These are phyloP conservation scores for Cheumatopsyche charites DNA, from an alignment of 1,140 invertebrate species.

Conservation along the genomic window DNA sequence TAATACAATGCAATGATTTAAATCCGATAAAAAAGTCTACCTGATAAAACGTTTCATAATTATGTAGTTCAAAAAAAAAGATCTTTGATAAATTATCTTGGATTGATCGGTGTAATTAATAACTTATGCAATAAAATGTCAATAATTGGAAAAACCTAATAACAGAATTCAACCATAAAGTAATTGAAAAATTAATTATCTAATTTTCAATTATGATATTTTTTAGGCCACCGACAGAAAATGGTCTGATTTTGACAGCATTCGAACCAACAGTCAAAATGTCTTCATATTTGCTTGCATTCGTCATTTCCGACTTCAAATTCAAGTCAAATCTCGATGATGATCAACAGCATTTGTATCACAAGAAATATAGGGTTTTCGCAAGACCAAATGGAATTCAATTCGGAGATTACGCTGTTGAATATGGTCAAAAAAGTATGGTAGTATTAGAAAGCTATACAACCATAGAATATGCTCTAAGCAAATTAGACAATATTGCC, in stretches of 20 bases:
- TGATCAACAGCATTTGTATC: conserved; percentile 51
- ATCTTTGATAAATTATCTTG: too few species aligned
- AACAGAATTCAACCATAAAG: too few species aligned
- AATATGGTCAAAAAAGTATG: conserved; percentile 61
- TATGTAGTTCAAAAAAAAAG: too few species aligned
- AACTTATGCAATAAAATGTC: too few species aligned
- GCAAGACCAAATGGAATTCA: conserved; percentile 1
- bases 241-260: not conserved
- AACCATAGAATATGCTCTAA: conserved; percentile 57
- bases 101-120: too few species aligned
- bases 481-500: conserved; percentile 72
- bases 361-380: conserved; percentile 50
- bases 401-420: conserved; percentile 63
- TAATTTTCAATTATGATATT: not conserved
- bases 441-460: conserved; percentile 60
- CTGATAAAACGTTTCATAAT: too few species aligned
- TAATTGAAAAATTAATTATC: too few species aligned
- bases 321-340: conserved; percentile 47
- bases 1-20: too few species aligned
- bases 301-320: conserved; percentile 74
- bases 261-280: conserved; percentile 69
- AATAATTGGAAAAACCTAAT: too few species aligned
- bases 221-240: conserved; percentile 6
- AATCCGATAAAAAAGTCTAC: too few species aligned
- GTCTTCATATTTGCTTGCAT: conserved; percentile 78